phyloP scores from a whole-genome alignment of 2,797 vertebrate genomes.

The Cynodonichthys magdalenae region DNA sequence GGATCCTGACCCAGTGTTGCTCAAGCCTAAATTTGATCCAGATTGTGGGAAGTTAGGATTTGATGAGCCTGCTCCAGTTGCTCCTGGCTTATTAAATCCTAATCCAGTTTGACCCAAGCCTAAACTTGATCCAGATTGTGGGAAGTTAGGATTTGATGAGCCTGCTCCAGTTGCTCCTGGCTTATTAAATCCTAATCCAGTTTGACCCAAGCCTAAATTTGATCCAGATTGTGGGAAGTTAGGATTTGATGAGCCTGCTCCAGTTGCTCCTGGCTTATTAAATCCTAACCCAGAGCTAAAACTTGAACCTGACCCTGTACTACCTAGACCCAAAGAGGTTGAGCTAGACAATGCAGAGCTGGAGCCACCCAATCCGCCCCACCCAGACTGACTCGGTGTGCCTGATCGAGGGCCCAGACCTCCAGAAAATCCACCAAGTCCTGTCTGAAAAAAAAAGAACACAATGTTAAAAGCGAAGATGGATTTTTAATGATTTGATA shows the following conservation, averaged over 20 bases:
- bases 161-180: conserved; percentile 5
- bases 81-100: conserved; percentile 5
- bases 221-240: neutral
- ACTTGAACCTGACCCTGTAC: conserved; percentile 6
- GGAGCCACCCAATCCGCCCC: neutral
- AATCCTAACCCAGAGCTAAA: conserved; percentile 2
- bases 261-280: conserved; percentile 21
- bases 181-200: conserved; percentile 18
- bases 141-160: conserved; percentile 8
- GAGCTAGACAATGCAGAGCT: conserved; percentile 19
- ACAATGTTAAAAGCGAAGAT: conserved; percentile 3
- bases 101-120: too few relatives aligned
- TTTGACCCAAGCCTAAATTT: too few relatives aligned
- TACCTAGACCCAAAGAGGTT: neutral
- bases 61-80: conserved; percentile 16
- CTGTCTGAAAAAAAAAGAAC: conserved; percentile 41
- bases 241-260: conserved; percentile 11
- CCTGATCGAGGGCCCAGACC: fast-evolving
- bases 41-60: neutral
- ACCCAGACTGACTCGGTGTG: neutral
- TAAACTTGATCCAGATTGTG: neutral
- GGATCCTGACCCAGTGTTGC: neutral
- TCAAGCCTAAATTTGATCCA: neutral
- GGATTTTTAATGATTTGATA: neutral
- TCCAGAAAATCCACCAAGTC: neutral